These are phyloP conservation scores for Flexamia atlantica DNA, from an alignment of 2,888 invertebrate genomes.

Conservation along the genomic window DNA sequence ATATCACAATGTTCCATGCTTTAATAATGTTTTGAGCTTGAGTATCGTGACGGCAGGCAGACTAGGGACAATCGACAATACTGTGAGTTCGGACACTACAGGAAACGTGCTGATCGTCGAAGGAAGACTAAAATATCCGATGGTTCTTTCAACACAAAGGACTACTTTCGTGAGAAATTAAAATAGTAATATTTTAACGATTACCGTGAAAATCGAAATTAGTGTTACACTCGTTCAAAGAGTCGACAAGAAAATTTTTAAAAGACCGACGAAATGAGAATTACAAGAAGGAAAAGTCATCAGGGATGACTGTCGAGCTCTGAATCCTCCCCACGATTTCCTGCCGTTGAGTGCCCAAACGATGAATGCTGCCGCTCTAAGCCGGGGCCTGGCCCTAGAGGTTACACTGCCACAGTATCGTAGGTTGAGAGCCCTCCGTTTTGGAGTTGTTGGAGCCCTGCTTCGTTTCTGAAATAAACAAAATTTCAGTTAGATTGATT, in stretches of 20 bases:
- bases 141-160: too few species aligned
- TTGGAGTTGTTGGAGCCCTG: constrained; percentile 86
- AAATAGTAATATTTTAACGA: too few species aligned
- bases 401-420: constrained; percentile 99
- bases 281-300: constrained; percentile 3
- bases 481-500: too few species aligned
- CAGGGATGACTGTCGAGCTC: neutral
- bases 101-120: constrained; percentile 40
- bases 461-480: constrained; percentile 89
- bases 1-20: constrained; percentile 65
- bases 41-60: constrained; percentile 55
- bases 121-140: constrained; percentile 30
- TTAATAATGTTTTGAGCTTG: constrained; percentile 63
- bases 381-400: constrained; percentile 78
- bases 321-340: constrained; percentile 18
- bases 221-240: neutral
- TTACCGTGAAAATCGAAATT: too few species aligned
- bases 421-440: constrained; percentile 95
- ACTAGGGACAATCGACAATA: constrained; percentile 31
- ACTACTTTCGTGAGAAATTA: too few species aligned
- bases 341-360: constrained; percentile 23
- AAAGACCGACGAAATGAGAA: neutral
- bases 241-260: neutral
- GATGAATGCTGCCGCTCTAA: constrained; percentile 61
- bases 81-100: constrained; percentile 11